Evolutionary conservation across 1,140 invertebrate genomes (phyloP), one percentile per base, ranked within the genome.

Genomic region (Acarapis woodi): DNA sequence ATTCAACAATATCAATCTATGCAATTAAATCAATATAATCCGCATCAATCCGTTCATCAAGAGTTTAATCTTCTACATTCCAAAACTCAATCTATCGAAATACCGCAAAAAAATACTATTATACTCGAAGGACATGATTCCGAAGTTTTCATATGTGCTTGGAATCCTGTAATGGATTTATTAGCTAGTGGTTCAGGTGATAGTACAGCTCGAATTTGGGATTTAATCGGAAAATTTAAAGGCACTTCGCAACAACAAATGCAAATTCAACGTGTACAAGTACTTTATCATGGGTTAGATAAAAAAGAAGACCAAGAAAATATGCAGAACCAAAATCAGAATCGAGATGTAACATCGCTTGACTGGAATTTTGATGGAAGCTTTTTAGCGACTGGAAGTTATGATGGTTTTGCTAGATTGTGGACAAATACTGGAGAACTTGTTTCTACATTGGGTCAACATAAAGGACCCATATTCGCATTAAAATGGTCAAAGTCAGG

Each of bases 381-480:
- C 29, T 61, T 88, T 26, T 58, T 97, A 40, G 88, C 88, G 3
- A 96, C 88, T 24, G 90, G 90, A 31, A 94, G 83, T 40, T 97
- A 97, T 54, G 90, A 97, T 61, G 90, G 90, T 3, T 96, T 82
- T 59, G 88, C 88, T 18, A 62, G 90, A 38, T 90, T 97, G 46
- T 97, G 88, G 88, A 85, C 74, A 30, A 93, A 79, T 22, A 78
- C 90, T 55, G 88, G 62, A 53, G 64, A 69, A 30, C 57, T 94
- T 42, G 76, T 78, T 3, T 87, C 77, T 18, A 94, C 87, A 18
- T 58, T 96, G 37, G 85, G 87, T 1, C 87, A 96, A 54, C 88
- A 96, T 51, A 97, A 96, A 61, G 88, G 88, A n/a, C 88, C 88
- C 2, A 97, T 97, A 49, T 97, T 97, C 63, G 88, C 90, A 3